Conservation (phyloP, 2,113 vertebrate species). For the Tursiops truncatus region DNA sequence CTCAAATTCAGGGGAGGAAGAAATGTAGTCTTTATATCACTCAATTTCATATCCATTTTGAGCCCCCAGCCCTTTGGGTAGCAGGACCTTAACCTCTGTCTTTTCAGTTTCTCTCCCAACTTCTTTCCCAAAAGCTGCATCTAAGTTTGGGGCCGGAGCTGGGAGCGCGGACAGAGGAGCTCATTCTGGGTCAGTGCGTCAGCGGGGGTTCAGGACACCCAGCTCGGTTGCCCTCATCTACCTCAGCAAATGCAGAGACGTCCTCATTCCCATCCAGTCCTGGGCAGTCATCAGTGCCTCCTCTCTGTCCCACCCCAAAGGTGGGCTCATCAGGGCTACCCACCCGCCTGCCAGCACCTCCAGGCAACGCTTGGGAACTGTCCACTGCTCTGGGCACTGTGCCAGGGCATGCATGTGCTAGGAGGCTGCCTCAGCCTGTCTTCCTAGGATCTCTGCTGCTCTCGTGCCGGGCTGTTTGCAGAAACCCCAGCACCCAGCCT, state of each 20-base stretch:
- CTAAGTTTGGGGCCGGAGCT: not conserved
- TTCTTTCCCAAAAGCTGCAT: not conserved
- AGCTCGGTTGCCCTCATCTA: too few relatives aligned
- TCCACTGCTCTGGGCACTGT: fast-evolving
- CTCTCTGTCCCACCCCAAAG: not conserved
- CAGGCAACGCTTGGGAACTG: fast-evolving
- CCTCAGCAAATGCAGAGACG: not conserved
- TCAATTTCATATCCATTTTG: not conserved
- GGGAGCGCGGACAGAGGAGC: fast-evolving
- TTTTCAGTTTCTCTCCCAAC: not conserved
- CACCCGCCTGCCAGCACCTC: not conserved
- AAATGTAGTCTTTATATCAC: not conserved
- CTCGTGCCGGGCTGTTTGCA: fast-evolving
- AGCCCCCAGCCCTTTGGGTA: not conserved
- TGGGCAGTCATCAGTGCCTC: not conserved
- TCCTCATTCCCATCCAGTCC: not conserved
- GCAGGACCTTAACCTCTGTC: not conserved
- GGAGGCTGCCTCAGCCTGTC: fast-evolving
- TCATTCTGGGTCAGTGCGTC: too few relatives aligned
- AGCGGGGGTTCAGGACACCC: not conserved
- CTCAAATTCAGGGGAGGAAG: not conserved
- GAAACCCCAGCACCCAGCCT: not conserved
- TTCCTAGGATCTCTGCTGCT: not conserved
- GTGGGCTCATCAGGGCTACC: not conserved
- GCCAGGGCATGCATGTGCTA: fast-evolving